Conservation (phyloP, 2,797 vertebrate genomes). For the Spinus pinus region DNA sequence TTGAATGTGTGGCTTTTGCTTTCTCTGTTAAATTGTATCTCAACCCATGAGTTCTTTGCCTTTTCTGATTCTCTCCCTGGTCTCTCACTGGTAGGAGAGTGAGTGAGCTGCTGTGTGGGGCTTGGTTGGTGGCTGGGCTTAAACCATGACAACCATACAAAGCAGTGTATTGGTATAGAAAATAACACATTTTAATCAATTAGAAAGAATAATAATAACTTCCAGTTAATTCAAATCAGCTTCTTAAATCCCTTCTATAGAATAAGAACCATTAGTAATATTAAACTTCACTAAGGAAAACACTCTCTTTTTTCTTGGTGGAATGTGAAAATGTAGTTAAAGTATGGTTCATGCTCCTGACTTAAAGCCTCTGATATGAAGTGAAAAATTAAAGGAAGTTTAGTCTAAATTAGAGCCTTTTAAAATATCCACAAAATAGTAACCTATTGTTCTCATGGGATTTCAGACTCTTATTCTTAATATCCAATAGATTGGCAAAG, state of each 20-base stretch:
- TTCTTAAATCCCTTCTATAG: slow-evolving; percentile 39
- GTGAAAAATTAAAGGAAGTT: slow-evolving; percentile 67
- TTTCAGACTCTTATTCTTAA: slow-evolving; percentile 68
- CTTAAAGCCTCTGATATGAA: slow-evolving; percentile 44
- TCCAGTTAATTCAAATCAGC: slow-evolving; percentile 30
- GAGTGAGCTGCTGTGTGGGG: accelerated
- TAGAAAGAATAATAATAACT: slow-evolving; percentile 24
- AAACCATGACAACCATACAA: neutral
- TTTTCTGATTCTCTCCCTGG: neutral
- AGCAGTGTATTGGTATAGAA: neutral
- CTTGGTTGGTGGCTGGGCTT: neutral
- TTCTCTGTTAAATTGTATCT: neutral
- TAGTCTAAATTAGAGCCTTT: slow-evolving; percentile 66
- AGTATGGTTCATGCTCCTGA: slow-evolving; percentile 36
- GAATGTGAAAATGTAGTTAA: slow-evolving; percentile 39
- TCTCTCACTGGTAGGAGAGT: neutral
- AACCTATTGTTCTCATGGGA: slow-evolving; percentile 67
- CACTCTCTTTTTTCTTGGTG: neutral
- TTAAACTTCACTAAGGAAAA: slow-evolving; percentile 40
- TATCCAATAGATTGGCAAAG: slow-evolving; percentile 69
- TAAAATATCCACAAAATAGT: slow-evolving; percentile 65
- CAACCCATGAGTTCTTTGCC: neutral
- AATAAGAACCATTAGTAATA: slow-evolving; percentile 54
- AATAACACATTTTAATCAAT: slow-evolving; percentile 36
- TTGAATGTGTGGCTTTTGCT: neutral